Evolutionary conservation across 2,113 vertebrate species (phyloP), one percentile per base, ranked within the genome.

Genomic region (Anguilla japonica): DNA sequence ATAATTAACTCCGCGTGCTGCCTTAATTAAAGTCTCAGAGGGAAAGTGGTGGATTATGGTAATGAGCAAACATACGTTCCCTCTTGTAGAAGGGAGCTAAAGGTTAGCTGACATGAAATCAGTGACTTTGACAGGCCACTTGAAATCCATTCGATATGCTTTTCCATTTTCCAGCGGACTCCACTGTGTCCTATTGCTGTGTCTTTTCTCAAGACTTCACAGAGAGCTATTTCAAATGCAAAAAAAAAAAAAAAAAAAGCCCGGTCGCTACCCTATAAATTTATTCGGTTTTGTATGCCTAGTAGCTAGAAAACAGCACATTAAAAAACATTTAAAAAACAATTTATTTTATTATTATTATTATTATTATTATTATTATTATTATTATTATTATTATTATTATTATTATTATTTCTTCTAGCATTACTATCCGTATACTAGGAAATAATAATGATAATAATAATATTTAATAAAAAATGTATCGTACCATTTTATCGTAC

Each of bases 1-100:
- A 96, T 96, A 96, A 98, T 97, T 94, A 97, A 95, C 95, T 95
- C 94, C 89, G 94, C 94, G 96, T 95, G 96, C 97, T 97, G 97
- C 96, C 96, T 98, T 98, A 99, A 98, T 99, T 95, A 97, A 96
- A 96, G 97, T 96, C 97, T 98, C 96, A 9, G 93, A 97, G 97
- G 96, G 96, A 97, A 96, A 95, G 96, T 95, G 96, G 91, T 94
- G 96, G 97, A 97, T 99, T 98, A 99, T 99, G 98, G 88, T 97
- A 98, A 98, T 98, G 96, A 97, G 95, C 91, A 93, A 95, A 94
- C 97, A 96, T 93, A 95, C 95, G 95, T 95, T 96, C 95, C 95
- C 93, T 94, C 94, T 95, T 94, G 96, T 94, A 94, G 95, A 90
- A 93, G 91, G 88, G 94, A 95, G 95, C 94, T 93, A 95, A 96